Evolutionary conservation across 1,140 invertebrate species (phyloP), one percentile per base, ranked within the genome.

Genomic region (Drosophila seguyi): DNA sequence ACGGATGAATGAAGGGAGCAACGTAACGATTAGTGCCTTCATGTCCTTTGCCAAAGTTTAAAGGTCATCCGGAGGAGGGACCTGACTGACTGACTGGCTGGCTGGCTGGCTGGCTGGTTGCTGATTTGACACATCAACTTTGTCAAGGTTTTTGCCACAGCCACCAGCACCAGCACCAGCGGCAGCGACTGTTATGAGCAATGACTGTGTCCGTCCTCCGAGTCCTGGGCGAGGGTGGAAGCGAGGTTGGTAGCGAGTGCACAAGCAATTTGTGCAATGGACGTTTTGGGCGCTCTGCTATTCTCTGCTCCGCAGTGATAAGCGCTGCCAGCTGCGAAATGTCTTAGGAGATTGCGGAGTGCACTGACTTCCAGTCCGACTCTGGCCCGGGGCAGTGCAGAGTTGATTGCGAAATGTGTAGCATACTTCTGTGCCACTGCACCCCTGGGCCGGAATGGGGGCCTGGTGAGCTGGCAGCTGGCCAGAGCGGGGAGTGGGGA

Each of bases 21-120:
- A 91, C 79, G 90, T 90, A 90, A 91, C 90, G 90, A 91, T 91
- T 91, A 91, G 90, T 91, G 79, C 90, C 85, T 91, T 91, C 90
- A 91, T 91, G 90, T 91, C 90, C 90, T 91, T 90, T 90, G 75
- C 59, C 85, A 90, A 86, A 91, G 90, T 91, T 91, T 91, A 91
- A 91, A 91, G 90, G 90, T 91, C 90, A 91, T 80, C 75, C 74
- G 71, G 68, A 74, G 48, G 73, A 71, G 44, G 45, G 47, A 58
- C 71, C 76, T 68, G 31, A 11, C 31, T 41, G 34, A 18, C 50
- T 29, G 31, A 6, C 47, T 67, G 59, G 56, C 48, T 76, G 68
- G 57, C 47, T 73, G n/a, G n/a, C n/a, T n/a, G n/a, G n/a, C n/a
- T n/a, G 63, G 65, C 56, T 78, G 69, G 60, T 82, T 88, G 85